phyloP scores from a whole-genome alignment of 2,797 vertebrate genomes.

The Pseudotriccus pelzelni region DNA sequence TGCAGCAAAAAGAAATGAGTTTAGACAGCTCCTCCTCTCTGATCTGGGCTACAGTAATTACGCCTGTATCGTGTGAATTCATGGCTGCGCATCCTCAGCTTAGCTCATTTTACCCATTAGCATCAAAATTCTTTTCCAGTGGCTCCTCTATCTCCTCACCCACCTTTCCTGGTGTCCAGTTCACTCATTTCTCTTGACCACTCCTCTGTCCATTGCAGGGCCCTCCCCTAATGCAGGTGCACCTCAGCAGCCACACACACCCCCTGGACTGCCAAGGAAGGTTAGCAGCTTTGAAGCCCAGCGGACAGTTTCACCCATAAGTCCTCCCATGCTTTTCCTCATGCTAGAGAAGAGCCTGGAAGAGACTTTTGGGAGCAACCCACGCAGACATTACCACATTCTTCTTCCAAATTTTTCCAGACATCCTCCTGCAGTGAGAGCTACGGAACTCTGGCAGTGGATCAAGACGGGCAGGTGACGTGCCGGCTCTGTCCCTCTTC shows the following conservation, averaged over 20 bases:
- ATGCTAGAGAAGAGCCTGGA: neutral
- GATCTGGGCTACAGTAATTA: constrained; percentile 3
- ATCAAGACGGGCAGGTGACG: neutral
- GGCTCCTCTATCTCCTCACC: neutral
- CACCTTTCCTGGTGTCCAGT: neutral
- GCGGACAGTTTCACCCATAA: neutral
- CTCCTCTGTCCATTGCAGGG: neutral
- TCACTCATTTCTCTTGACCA: neutral
- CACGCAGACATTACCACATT: neutral
- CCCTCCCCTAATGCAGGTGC: neutral
- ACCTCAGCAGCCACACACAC: neutral
- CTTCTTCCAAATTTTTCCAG: neutral
- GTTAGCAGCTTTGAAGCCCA: neutral
- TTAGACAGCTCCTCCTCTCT: constrained; percentile 40
- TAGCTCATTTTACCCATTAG: neutral
- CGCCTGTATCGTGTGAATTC: neutral
- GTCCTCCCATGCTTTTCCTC: neutral
- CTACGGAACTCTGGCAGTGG: neutral
- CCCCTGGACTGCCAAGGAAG: neutral
- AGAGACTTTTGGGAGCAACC: neutral
- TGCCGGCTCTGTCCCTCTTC: neutral
- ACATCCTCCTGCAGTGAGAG: neutral
- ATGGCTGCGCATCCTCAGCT: neutral
- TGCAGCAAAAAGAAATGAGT: constrained; percentile 27
- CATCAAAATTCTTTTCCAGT: neutral